A percentile compares a stretch with the other conserved stretches of the same genome.
Conservation (phyloP, 92 coral and sea anemone genomes). For the Palythoa heliodiscus region DNA sequence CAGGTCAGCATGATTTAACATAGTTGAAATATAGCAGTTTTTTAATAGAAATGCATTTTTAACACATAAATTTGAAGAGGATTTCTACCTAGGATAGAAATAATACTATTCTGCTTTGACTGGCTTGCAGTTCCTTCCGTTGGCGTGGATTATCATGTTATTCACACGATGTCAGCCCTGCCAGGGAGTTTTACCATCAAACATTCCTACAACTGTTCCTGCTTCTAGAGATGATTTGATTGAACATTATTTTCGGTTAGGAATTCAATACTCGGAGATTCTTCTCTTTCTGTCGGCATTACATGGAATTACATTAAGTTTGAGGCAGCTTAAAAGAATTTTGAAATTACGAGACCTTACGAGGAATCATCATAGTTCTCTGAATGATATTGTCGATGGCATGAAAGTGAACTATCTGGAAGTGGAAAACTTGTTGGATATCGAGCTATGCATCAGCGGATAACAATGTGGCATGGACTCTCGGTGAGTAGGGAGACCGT, state of each 20-base stretch:
- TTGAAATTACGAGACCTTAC: background rate
- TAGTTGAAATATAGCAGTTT: background rate
- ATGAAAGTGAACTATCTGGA: background rate
- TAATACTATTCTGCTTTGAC: background rate
- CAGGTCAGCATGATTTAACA: background rate
- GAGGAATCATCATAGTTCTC: background rate
- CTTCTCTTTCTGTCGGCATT: background rate
- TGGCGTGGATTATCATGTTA: conserved; percentile 9
- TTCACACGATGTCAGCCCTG: background rate
- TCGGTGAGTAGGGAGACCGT: background rate
- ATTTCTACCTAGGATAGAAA: background rate
- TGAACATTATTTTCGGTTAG: background rate
- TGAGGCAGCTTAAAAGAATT: background rate
- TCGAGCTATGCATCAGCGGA: background rate
- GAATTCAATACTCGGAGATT: background rate
- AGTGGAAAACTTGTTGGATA: background rate
- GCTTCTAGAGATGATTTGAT: background rate
- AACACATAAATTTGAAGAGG: background rate
- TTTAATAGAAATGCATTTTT: background rate
- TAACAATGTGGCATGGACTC: conserved; percentile 1
- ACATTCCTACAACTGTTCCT: background rate
- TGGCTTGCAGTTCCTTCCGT: conserved; percentile 11
- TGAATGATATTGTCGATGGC: background rate
- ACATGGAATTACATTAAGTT: background rate
- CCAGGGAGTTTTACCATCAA: background rate